These are phyloP conservation scores for Meloidogyne floridensis DNA, from an alignment of 1,140 invertebrate species.

Conservation along the genomic window DNA sequence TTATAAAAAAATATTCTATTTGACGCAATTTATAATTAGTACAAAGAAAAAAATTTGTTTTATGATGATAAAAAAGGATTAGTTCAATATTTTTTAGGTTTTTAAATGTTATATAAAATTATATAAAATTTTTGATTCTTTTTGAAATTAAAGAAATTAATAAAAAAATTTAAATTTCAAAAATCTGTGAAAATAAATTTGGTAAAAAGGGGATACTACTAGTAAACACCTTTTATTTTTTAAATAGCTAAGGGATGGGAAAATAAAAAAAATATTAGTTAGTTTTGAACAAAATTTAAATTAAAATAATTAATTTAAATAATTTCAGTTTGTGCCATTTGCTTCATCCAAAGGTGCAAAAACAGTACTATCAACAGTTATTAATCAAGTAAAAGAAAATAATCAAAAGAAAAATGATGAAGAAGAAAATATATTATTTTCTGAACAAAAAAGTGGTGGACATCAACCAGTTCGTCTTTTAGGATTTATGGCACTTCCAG, in stretches of 20 bases:
- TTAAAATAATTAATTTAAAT: background rate
- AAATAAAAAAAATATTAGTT: background rate
- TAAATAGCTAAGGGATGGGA: background rate
- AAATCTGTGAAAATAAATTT: background rate
- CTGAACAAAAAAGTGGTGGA: background rate
- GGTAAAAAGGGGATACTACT: no score
- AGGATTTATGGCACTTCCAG: background rate
- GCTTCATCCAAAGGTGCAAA: constrained; percentile 20
- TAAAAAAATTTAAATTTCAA: background rate
- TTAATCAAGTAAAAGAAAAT: background rate
- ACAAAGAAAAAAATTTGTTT: background rate
- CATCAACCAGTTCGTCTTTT: background rate
- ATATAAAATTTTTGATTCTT: background rate
- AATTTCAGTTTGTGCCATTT: constrained; percentile 11
- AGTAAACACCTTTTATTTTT: no score
- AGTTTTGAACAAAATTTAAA: background rate
- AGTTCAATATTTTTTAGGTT: background rate
- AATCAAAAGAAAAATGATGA: background rate
- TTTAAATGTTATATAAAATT: no score
- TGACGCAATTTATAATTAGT: background rate
- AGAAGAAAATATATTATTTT: background rate
- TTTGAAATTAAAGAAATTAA: background rate
- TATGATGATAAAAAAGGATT: background rate
- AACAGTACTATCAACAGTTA: background rate
- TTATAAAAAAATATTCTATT: background rate